Conservation (phyloP, 2,888 invertebrate species). For the Drosophila formosana region DNA sequence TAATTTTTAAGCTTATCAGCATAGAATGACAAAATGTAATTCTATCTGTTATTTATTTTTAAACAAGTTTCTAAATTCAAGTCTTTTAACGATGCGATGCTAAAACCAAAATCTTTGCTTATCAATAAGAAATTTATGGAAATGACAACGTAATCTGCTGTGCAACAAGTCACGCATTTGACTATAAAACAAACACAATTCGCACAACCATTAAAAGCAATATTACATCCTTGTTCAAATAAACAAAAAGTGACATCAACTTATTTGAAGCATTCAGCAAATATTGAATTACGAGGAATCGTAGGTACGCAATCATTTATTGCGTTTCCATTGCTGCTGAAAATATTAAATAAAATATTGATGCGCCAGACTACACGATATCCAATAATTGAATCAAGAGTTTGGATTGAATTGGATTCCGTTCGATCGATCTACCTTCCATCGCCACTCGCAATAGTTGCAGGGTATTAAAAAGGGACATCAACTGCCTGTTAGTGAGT, state of each 20-base stretch:
- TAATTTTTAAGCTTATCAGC: too few species aligned
- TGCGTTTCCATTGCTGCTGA: constrained; percentile 23
- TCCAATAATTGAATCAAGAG: not conserved
- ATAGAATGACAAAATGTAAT: too few species aligned
- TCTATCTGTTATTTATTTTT: too few species aligned
- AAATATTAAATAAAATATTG: not conserved
- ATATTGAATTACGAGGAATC: constrained; percentile 44
- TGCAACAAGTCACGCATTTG: not conserved
- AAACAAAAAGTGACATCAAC: constrained; percentile 12
- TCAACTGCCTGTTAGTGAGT: not conserved
- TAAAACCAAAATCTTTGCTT: not conserved
- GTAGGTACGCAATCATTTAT: constrained; percentile 63
- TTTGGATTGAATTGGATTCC: not conserved
- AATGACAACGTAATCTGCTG: not conserved
- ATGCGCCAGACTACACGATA: not conserved
- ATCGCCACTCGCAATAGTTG: not conserved
- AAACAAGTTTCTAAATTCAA: too few species aligned
- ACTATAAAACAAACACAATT: not conserved
- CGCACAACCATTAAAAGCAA: constrained; percentile 10
- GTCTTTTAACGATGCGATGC: not conserved
- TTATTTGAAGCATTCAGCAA: constrained; percentile 14
- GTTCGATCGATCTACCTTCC: too few species aligned
- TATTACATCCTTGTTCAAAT: constrained; percentile 6
- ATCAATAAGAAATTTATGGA: not conserved
- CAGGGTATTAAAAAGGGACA: not conserved